Base-by-base conservation (phyloP, 2,113 vertebrate species). In the Atrichornis clamosus region DNA sequence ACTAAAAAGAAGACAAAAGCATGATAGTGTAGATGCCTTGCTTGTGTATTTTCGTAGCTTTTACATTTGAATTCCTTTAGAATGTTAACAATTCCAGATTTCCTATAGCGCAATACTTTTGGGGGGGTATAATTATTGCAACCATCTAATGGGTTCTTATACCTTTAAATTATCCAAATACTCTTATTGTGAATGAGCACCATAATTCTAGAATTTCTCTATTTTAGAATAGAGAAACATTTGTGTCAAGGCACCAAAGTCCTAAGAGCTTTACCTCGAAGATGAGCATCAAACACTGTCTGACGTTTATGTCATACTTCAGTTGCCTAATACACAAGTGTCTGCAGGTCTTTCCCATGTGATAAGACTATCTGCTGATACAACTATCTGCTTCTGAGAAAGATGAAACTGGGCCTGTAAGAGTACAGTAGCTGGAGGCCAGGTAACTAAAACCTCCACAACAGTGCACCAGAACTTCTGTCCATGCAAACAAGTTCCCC, bases 381-480 rank as follows among this genome's bases (percentile, higher is more conserved):
- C 5, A 26, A 11, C 13, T 56, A 6, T 10, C 17, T 50, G 0
- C 41, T 73, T 69, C 20, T 81, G 41, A 60, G 18, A 81, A 39
- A 81, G 33, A 35, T 50, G 14, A 74, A 73, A 58, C 28, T 53
- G 9, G 12, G 7, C 22, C 28, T 76, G 28, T 22, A 41, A n/a
- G 8, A 63, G 7, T 19, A 37, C 4, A 13, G 21, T 41, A 89
- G 15, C 22, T 58, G n/a, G 32, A 30, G 16, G 21, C 5, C 13
- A 37, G 24, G 41, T 27, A 44, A 39, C 10, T 41, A 56, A 52
- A 75, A 6, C 19, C 24, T 50, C 39, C 33, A n/a, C 15, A 72
- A 58, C 7, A 55, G 17, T 0, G 0, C 7, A 72, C 24, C 33
- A 67, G 37, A 42, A 60, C 13, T 62, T 82, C 35, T 62, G 27